phyloP scores from a whole-genome alignment of 2,888 invertebrate species.

The Tinea semifulvella region DNA sequence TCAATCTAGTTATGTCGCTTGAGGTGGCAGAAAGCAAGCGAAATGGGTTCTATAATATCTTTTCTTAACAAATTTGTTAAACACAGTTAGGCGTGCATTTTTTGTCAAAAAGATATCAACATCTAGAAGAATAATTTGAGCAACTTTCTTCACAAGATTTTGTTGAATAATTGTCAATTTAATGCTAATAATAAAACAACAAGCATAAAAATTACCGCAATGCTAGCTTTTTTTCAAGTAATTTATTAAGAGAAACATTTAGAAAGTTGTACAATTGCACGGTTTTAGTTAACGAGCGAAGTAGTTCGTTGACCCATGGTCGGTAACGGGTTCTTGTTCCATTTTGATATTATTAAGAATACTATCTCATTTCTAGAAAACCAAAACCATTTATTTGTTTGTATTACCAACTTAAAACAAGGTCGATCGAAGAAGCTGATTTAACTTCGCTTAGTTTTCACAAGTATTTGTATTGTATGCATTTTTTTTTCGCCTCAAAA shows the following conservation, averaged over 20 bases:
- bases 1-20: conserved; percentile 50
- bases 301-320: conserved; percentile 11
- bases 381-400: no score
- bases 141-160: background rate
- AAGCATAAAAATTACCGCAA: conserved; percentile 9
- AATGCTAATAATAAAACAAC: conserved; percentile 3
- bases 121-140: background rate
- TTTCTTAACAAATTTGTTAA: conserved; percentile 11
- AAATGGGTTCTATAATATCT: conserved; percentile 35
- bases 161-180: background rate
- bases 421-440: no score
- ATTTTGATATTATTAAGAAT: background rate
- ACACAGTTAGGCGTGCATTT: conserved; percentile 13
- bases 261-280: conserved; percentile 14
- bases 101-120: conserved; percentile 3
- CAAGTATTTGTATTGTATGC: no score
- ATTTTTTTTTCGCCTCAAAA: no score
- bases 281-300: conserved; percentile 12
- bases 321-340: conserved; percentile 10
- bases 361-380: background rate
- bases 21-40: conserved; percentile 44
- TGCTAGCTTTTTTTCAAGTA: background rate
- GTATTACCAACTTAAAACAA: no score
- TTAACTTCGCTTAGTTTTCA: no score
- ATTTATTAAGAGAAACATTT: conserved; percentile 11